Conservation (phyloP, 2,797 vertebrate species). For the Cheracebus regulus region DNA sequence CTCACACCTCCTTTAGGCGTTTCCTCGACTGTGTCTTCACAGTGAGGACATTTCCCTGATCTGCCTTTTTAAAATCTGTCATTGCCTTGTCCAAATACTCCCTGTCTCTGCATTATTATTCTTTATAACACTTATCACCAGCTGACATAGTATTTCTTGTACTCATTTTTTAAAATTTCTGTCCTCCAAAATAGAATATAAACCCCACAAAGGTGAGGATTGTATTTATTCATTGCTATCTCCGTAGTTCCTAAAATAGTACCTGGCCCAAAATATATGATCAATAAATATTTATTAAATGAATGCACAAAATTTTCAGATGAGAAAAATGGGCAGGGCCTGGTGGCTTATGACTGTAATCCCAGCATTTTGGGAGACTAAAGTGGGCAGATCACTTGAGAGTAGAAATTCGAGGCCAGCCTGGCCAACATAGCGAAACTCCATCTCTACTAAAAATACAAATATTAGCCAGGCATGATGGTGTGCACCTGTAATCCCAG, state of each 20-base stretch:
- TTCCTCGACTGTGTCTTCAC: not conserved
- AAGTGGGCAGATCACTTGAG: not conserved
- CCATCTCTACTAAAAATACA: not conserved
- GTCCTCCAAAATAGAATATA: not conserved
- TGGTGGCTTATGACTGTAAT: not conserved
- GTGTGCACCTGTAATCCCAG: not conserved
- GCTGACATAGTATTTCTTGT: not conserved
- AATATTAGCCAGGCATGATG: not conserved
- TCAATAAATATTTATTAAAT: not conserved
- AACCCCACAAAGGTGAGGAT: not conserved
- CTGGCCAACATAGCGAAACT: not conserved
- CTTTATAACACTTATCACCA: not conserved
- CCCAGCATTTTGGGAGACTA: not conserved
- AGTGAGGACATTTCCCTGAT: not conserved
- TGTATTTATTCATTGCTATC: not conserved
- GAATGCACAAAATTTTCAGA: not conserved
- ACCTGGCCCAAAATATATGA: not conserved
- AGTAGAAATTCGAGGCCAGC: not conserved
- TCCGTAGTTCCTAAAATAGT: not conserved
- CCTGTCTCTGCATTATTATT: not conserved
- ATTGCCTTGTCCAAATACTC: not conserved
- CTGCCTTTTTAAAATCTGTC: not conserved
- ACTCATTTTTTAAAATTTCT: not conserved
- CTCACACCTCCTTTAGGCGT: not conserved
- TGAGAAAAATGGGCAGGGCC: not conserved